Conservation (phyloP, 2,797 vertebrate genomes). For the Spinibarbus caldwelli region DNA sequence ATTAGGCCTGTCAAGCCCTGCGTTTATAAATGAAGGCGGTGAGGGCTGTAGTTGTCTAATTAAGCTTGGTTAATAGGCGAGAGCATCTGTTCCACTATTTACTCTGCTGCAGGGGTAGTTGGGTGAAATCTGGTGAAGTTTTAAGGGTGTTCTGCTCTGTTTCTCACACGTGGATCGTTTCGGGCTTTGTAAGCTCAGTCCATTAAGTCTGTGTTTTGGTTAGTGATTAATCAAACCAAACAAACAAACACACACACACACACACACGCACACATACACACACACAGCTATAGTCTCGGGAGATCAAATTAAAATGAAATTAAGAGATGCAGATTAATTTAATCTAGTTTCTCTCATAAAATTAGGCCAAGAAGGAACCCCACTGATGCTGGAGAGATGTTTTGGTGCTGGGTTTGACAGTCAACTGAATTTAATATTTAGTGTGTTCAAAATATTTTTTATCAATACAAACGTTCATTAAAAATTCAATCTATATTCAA, state of each 20-base stretch:
- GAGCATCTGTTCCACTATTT: slow-evolving; percentile 33
- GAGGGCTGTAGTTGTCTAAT: slow-evolving; percentile 16
- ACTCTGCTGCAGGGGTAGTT: not conserved
- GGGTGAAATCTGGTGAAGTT: slow-evolving; percentile 1
- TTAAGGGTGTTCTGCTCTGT: not conserved
- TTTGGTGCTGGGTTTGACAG: not conserved
- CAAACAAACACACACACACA: not conserved
- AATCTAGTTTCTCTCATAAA: slow-evolving; percentile 1
- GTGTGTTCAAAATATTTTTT: not conserved
- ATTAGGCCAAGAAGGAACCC: slow-evolving; percentile 9
- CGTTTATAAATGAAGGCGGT: not conserved
- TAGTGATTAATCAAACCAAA: slow-evolving; percentile 21
- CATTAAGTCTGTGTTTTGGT: slow-evolving; percentile 23
- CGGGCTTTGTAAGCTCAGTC: not conserved
- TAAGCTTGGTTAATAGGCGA: slow-evolving; percentile 7
- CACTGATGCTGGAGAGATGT: not conserved
- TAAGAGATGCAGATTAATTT: slow-evolving; percentile 22
- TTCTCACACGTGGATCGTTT: not conserved
- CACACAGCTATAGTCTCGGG: not conserved
- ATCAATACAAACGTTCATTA: not conserved
- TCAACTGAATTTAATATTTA: not conserved
- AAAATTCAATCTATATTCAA: not conserved
- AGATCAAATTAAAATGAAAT: slow-evolving; percentile 24
- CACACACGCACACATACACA: not conserved
- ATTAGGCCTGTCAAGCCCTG: slow-evolving; percentile 4